These are phyloP conservation scores for Drosophila nr. medialis DNA, from an alignment of 2,888 invertebrate species.

Conservation along the genomic window DNA sequence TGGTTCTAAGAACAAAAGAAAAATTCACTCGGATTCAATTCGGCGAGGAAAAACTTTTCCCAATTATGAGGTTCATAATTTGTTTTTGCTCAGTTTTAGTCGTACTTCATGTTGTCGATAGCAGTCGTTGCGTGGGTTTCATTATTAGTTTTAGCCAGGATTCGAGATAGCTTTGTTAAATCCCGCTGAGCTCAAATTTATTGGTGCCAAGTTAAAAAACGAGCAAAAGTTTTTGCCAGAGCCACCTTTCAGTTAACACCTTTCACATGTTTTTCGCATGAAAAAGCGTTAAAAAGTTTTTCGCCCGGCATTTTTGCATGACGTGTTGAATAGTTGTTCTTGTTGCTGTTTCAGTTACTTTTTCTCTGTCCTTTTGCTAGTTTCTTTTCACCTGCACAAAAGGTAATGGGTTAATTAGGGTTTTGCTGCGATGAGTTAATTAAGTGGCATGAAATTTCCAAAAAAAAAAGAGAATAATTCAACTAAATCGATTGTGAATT, in stretches of 20 bases:
- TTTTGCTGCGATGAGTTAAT: conserved; percentile 58
- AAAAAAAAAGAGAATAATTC: conserved; percentile 23
- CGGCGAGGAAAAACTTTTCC: conserved; percentile 51
- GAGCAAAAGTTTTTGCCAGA: conserved; percentile 55
- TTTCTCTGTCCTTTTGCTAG: conserved; percentile 5
- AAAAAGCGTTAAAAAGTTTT: conserved; percentile 57
- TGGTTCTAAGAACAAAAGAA: conserved; percentile 15
- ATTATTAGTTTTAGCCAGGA: conserved; percentile 38
- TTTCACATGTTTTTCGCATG: conserved; percentile 72
- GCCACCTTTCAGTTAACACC: conserved; percentile 51
- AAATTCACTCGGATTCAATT: conserved; percentile 59
- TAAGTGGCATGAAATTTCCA: conserved; percentile 62
- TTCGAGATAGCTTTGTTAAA: conserved; percentile 48
- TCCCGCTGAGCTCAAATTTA: conserved; percentile 60
- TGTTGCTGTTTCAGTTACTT: conserved; percentile 16
- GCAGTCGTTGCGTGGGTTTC: conserved; percentile 49
- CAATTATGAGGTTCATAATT: conserved; percentile 64
- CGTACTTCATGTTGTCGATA: conserved; percentile 37
- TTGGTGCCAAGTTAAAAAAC: conserved; percentile 66
- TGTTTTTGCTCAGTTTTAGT: conserved; percentile 14
- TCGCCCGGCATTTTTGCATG: conserved; percentile 59
- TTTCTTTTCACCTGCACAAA: conserved; percentile 31
- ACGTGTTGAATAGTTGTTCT: conserved; percentile 56
- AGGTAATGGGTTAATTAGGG: conserved; percentile 74
- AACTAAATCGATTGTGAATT: conserved; percentile 52